Evolutionary conservation across 2,888 invertebrate genomes (phyloP), one percentile per base, ranked within the genome.

Genomic region (Callosobruchus maculatus): DNA sequence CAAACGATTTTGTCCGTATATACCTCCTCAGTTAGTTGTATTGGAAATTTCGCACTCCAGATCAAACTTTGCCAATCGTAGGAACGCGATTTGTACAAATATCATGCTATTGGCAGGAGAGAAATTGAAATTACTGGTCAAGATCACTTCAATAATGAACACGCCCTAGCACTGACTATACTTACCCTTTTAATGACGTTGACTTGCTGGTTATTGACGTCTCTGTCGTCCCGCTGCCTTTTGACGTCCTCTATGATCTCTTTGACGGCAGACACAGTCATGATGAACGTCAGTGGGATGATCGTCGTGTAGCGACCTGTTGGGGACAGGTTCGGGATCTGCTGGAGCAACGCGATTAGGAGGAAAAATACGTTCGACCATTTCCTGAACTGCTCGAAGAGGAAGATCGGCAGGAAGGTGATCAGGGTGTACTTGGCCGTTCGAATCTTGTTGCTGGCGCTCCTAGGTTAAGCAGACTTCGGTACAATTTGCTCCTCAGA

Each of bases 331-430:
- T 97, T 97, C 26, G 99, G 99, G 86, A 99, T 99, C 94, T 99
- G 99, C 94, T 99, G 99, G 88, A 99, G 91, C 83, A 98, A 91
- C 79, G 98, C 98, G 85, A 99, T 98, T 88, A 98, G 93, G 82
- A 99, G 91, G 91, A 99, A 99, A 92, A 99, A 99, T 86, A 98
- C 96, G 89, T 99, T 99, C 83, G 98, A 97, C 91, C 99, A 99
- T 85, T 98, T 93, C 77, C 99, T 93, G 89, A 99, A 99, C 90
- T 99, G 99, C 90, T 99, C 99, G 88, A 98, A 98, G 83, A 99
- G 92, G 90, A 99, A 99, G 88, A 96, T 93, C 77, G 99, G 99
- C 85, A 99, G 88, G 90, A 99, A 99, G 82, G 92, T 91, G 81
- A 92, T 87, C 74, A 92, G 82, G 86, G 92, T 93, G 89, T 74